Conservation (phyloP, 2,113 vertebrate genomes). For the Spheniscus mendiculus region DNA sequence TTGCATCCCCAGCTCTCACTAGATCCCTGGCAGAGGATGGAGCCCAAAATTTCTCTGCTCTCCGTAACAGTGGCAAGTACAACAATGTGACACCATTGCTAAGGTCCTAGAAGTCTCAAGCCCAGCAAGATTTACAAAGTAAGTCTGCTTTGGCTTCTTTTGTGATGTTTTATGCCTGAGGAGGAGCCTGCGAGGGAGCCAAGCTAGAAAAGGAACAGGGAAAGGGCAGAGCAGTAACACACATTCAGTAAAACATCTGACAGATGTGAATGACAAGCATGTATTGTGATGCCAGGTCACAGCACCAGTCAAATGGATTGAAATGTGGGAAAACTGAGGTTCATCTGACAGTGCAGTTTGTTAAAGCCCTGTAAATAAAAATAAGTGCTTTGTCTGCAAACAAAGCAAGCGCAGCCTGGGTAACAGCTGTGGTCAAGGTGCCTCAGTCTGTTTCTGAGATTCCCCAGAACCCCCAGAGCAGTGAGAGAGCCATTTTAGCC, state of each 20-base stretch:
- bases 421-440: not conserved
- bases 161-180: not conserved
- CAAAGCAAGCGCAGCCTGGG: not conserved
- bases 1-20: not conserved
- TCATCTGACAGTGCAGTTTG: not conserved
- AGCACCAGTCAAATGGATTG: not conserved
- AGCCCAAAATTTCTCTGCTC: not conserved
- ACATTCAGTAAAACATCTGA: not conserved
- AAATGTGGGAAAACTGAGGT: conserved; percentile 13
- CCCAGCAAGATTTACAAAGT: not conserved
- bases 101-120: not conserved
- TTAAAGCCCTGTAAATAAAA: conserved; percentile 10
- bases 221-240: not conserved
- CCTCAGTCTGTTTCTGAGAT: not conserved
- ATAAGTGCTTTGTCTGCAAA: conserved; percentile 5
- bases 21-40: not conserved
- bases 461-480: not conserved
- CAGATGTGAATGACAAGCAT: not conserved
- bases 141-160: not conserved
- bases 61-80: not conserved
- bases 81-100: not conserved
- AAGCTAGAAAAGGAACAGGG: not conserved
- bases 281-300: not conserved
- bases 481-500: not conserved
- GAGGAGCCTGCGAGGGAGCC: not conserved